Evolutionary conservation across 2,888 invertebrate species (phyloP), one percentile per base, ranked within the genome.

Genomic region (Parelbella ahira): DNA sequence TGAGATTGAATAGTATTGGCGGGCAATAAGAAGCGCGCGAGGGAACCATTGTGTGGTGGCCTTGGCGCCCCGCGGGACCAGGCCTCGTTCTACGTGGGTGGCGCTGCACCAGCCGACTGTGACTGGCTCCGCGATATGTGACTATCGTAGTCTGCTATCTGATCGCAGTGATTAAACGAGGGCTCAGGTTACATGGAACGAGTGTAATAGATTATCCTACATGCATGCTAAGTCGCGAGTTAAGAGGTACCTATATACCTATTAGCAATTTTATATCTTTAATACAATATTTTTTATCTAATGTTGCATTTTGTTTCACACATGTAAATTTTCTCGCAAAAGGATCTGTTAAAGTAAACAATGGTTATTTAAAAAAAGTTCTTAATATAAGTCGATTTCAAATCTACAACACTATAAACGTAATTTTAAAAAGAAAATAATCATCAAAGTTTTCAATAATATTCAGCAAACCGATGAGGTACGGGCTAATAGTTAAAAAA

Each of bases 1-100:
- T 69, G 63, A 75, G 73, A 83, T 78, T 81, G 75, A 81, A 82
- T 81, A 72, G 75, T 70, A 77, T 72, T 65, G 75, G 73, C 68
- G 71, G 53, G 76, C 75, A 83, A 81, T 54, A 55, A 82, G 76
- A 79, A 70, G 56, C 70, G 68, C 61, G 67, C 70, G 70, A 63
- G 58, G 54, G 56, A 56, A 49, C 72, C 68, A 84, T 84, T 86
- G 84, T 84, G 64, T 58, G 60, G 49, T 67, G 78, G 74, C 79
- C 79, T 77, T 78, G 76, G 68, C 61, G 66, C 67, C 73, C 71
- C 57, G 61, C 58, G 67, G 63, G 71, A 69, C 53, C 50, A 51
- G 54, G 65, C 59, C 56, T 60, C 56, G 56, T 51, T 50, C 76
- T 54, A 62, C 60, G 75, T 79, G 77, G 74, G 77, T 74, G 80